phyloP scores from a whole-genome alignment of 2,797 vertebrate genomes.

The Sebastes minor region DNA sequence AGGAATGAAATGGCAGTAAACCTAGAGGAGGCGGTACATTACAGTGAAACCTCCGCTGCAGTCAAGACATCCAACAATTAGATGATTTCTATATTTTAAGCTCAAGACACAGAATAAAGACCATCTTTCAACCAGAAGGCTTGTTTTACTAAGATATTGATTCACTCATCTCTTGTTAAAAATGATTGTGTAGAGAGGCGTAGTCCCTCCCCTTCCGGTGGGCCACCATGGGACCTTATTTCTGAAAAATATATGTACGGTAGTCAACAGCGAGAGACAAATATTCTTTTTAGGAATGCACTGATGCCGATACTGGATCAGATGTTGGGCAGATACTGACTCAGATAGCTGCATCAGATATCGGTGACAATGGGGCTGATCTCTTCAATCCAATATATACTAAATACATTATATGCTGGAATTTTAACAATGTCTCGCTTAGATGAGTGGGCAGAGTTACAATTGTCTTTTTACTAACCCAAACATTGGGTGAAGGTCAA shows the following conservation, averaged over 20 bases:
- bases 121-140: neutral
- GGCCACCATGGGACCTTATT: no score
- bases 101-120: constrained; percentile 3
- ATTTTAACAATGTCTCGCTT: neutral
- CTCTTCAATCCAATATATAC: no score
- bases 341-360: no score
- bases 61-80: constrained; percentile 18
- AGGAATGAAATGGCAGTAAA: neutral
- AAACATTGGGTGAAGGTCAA: no score
- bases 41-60: neutral
- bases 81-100: neutral
- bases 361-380: no score
- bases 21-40: neutral
- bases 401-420: no score
- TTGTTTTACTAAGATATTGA: constrained; percentile 4
- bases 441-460: neutral
- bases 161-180: constrained; percentile 16
- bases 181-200: constrained; percentile 20
- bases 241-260: no score
- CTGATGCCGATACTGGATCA: no score
- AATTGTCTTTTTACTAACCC: neutral
- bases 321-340: no score
- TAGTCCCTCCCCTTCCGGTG: no score
- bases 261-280: no score
- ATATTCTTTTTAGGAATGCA: no score